Evolutionary conservation across 2,888 invertebrate genomes (phyloP).

Genomic region (Drosophila mercatorum): DNA sequence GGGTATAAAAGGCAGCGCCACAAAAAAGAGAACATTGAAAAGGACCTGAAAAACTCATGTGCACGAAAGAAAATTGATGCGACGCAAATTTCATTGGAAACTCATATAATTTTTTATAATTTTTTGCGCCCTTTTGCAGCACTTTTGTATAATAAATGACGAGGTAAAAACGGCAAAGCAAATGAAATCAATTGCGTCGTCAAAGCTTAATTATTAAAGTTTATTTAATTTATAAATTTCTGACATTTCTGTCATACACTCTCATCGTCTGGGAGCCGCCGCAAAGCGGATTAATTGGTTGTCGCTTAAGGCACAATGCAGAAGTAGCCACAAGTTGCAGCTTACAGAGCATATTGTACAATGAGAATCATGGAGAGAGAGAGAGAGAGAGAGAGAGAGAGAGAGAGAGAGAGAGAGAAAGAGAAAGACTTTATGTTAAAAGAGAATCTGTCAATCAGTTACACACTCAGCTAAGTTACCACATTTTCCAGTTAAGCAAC

Average conservation of each 20-base stretch:
- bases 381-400: not conserved
- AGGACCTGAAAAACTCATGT: not conserved
- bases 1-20: not conserved
- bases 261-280: not conserved
- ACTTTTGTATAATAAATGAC: constrained; percentile 2
- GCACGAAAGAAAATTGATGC: not conserved
- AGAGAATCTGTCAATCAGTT: not conserved
- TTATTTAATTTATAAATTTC: not conserved
- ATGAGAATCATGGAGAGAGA: not conserved
- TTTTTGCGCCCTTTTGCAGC: not conserved
- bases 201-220: constrained; percentile 1
- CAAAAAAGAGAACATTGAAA: no score
- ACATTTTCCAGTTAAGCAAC: constrained; percentile 4
- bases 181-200: not conserved
- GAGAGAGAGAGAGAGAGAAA: not conserved
- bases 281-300: constrained; percentile 17
- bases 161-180: no score
- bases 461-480: not conserved
- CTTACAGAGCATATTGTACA: not conserved
- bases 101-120: not conserved
- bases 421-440: not conserved
- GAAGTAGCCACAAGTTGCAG: constrained; percentile 20
- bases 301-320: not conserved
- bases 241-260: not conserved
- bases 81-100: not conserved